Evolutionary conservation across 1,140 invertebrate genomes (phyloP), one percentile per base, ranked within the genome.

Genomic region (Drosophila sproati): DNA sequence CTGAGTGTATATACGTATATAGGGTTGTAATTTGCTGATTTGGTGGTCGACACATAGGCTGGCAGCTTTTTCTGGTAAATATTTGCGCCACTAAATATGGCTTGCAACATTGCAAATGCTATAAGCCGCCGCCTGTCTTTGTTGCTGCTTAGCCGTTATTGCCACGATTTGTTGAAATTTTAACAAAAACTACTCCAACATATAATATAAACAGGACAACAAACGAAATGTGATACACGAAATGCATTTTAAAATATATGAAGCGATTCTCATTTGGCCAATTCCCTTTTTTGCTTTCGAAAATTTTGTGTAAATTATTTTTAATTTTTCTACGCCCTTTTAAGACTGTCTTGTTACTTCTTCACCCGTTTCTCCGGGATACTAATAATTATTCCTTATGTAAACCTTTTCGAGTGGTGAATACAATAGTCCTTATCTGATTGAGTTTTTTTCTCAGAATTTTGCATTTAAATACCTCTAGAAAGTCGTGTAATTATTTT

Each of bases 81-180:
- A 51, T 62, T 57, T 64, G 47, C 60, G 45, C 35, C 34, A 70
- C 73, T 60, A 55, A 61, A 79, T 79, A 56, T 79, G 77, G 60
- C 73, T 73, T 74, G 86, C 69, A 69, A 69, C 73, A 69, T 59
- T 80, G 77, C 81, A 85, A 70, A 73, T 67, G 77, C 28, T 35
- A 28, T 20, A 20, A 20, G 20, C 31, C 39, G 37, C 71, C 54
- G 59, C 50, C 59, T 56, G 56, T 37, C 45, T 64, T n/a, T 57
- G 31, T 47, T 32, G 55, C 62, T 73, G 41, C 51, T 72, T 51
- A 31, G 61, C 35, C 32, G 45, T 8, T 37, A 29, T 34, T 39
- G 52, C 35, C 37, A 50, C 47, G 54, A 43, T 71, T 71, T 73
- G 61, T 63, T 63, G 62, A 51, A 39, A 78, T 55, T 64, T 41